Base-by-base conservation (phyloP, 2,888 invertebrate genomes). In the Osmoderma eremita region DNA sequence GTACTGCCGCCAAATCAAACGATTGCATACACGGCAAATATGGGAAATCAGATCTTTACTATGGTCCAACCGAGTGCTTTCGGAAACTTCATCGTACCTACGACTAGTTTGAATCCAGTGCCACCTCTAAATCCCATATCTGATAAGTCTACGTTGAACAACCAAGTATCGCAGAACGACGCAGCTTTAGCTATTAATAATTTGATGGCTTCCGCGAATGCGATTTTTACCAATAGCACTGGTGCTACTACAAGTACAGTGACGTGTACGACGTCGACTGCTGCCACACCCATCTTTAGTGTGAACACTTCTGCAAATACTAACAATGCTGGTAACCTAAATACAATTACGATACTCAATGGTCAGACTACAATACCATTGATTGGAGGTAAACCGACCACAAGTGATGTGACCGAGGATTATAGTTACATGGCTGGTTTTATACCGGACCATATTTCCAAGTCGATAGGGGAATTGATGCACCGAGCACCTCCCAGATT, bases 401-500 rank as follows among this genome's bases (percentile, higher is more conserved):
- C 68, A 5, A 50, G 49, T 1, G 56, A 56, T 8, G 20, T 54
- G 6, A 65, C 42, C 2, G 74, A 77, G 17, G 78, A 79, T 51
- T 75, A 77, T 53, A 70, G 70, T 15, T 63, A 76, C 8, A 63
- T 79, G 30, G 76, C 76, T 58, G 75, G 73, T 39, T 70, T 77
- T 42, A 64, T 79, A 36, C 78, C 80, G 8, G 80, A 79, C 54
- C 75, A 70, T 63, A 74, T 81, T 36, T 71, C 77, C 10, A 77
- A 74, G 71, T 77, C 78, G 10, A 75, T 82, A 12, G 75, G 73
- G 64, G 80, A 80, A 10, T 66, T 80, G 15, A 71, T 80, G 58
- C 73, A 73, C 63, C 72, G 81, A 24, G 82, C 82, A 17, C 78
- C 80, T 1, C 83, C 84, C 2, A 83, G 78, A 75, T 73, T 86